Conservation (phyloP, 2,113 vertebrate genomes). For the Amazona vittata region DNA sequence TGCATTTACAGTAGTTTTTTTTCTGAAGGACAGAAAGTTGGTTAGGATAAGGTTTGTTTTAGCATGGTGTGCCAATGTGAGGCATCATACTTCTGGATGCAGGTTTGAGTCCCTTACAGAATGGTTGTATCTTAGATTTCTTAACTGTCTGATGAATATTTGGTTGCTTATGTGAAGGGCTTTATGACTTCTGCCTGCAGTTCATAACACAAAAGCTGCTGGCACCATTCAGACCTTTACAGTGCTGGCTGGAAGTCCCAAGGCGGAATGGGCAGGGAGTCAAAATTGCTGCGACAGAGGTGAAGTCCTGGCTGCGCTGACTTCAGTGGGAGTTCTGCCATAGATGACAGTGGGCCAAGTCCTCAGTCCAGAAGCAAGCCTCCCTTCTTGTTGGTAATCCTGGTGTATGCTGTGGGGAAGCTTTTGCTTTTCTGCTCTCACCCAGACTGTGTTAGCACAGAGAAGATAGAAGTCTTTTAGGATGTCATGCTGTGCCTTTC, state of each 20-base stretch:
- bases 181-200: neutral
- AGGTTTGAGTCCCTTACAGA: neutral
- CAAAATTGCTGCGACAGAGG: neutral
- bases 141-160: neutral
- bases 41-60: constrained; percentile 48
- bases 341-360: neutral
- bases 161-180: neutral
- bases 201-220: neutral
- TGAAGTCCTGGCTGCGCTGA: neutral
- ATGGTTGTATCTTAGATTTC: neutral
- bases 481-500: constrained; percentile 1
- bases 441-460: neutral
- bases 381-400: neutral
- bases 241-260: neutral
- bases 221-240: neutral
- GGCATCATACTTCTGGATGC: neutral
- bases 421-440: neutral
- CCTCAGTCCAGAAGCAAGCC: neutral
- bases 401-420: neutral
- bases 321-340: constrained; percentile 9
- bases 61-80: neutral
- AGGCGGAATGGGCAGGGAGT: neutral
- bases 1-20: constrained; percentile 35
- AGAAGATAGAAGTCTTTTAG: neutral
- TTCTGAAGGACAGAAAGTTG: constrained; percentile 29